Evolutionary conservation across 2,797 vertebrate species (phyloP), one percentile per base, ranked within the genome.

Genomic region (Nannoperca australis): DNA sequence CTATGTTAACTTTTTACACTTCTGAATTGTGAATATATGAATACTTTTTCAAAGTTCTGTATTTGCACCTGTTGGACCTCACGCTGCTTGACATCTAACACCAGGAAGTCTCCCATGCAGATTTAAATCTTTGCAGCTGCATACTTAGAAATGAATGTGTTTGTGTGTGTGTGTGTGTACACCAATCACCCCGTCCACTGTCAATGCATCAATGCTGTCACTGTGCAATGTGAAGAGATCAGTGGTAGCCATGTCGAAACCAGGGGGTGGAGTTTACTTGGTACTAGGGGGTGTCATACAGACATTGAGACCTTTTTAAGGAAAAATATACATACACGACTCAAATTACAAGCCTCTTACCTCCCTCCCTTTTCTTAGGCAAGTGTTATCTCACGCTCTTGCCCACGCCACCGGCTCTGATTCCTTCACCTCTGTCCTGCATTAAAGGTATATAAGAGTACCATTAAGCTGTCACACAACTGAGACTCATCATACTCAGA

Each of bases 401-500:
- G 78, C 79, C 65, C 64, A 70, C n/a, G 18, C 73, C 86, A 82
- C 65, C 32, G 7, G 34, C 67, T 44, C 24, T 22, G 8, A 55
- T 36, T 62, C 53, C 64, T 15, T 78, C 42, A 76, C 67, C 72
- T 81, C 58, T 82, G 79, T 81, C 81, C 76, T 47, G 61, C 62
- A 72, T 88, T 38, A 61, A 75, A 89, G 60, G 79, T 89, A 91
- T 93, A 91, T 87, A 93, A 88, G 85, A 55, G 58, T 2, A n/a
- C 58, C 34, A 56, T 78, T 65, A 73, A 88, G 56, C 34, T 72
- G 60, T 65, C 83, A 74, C 15, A 38, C 55, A 12, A 49, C 58
- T 12, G 64, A 64, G 34, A 69, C 49, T 78, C 69, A 61, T 66
- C 74, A 56, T 24, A 55, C 75, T 61, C 38, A 51, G 22, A 70